Conservation (phyloP, 2,113 vertebrate genomes). For the Anser cygnoides region DNA sequence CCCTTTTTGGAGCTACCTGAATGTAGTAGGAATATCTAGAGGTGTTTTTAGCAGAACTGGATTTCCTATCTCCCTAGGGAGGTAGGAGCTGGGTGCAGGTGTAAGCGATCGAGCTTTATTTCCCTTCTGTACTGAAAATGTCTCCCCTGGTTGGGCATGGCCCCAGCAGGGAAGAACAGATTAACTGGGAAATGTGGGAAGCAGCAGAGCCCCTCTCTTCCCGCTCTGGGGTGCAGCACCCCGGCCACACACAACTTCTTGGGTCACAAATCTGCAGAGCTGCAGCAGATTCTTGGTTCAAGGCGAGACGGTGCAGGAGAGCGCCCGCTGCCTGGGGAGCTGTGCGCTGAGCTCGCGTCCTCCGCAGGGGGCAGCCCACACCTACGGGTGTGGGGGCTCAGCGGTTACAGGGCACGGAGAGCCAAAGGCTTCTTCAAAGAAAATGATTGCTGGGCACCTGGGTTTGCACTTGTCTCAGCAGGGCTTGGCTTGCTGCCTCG, state of each 20-base stretch:
- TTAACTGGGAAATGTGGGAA: not conserved
- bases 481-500: not conserved
- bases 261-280: not conserved
- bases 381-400: not conserved
- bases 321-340: not conserved
- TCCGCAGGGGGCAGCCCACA: accelerated
- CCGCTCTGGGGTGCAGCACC: not conserved
- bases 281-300: not conserved
- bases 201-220: not conserved
- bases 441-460: not conserved
- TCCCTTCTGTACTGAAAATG: not conserved
- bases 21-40: not conserved
- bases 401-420: not conserved
- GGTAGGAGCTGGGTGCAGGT: not conserved
- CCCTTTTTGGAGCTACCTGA: not conserved
- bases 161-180: not conserved
- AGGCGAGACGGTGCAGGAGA: not conserved
- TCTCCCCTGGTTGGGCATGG: not conserved
- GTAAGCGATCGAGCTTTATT: not conserved
- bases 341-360: not conserved
- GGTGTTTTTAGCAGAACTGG: not conserved
- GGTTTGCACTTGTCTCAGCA: not conserved
- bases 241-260: accelerated
- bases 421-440: not conserved
- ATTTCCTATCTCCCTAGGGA: not conserved